phyloP scores from a whole-genome alignment of 2,888 invertebrate genomes.

The Amiota minor region DNA sequence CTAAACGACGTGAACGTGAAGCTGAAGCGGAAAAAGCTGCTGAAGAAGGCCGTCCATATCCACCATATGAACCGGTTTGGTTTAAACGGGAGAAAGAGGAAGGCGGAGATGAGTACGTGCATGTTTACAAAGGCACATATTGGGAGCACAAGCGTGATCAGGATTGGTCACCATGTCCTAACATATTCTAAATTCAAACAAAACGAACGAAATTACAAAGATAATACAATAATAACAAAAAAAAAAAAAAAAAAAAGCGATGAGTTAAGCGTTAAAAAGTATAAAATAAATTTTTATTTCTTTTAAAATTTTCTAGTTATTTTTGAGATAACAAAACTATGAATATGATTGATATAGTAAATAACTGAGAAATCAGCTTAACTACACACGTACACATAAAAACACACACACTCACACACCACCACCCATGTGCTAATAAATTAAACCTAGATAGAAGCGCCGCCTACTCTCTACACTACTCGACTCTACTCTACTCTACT shows the following conservation, averaged over 20 bases:
- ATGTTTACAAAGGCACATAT: conserved; percentile 90
- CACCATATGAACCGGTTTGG: conserved; percentile 89
- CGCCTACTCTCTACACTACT: too few relatives aligned
- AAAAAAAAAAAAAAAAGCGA: background rate
- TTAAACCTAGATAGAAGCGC: too few relatives aligned
- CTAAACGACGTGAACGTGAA: conserved; percentile 84
- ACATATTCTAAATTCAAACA: conserved; percentile 77
- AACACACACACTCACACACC: background rate
- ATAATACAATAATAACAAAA: conserved; percentile 20
- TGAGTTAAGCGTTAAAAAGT: background rate
- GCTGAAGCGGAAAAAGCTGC: conserved; percentile 83
- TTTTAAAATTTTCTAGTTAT: too few relatives aligned
- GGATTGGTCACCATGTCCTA: conserved; percentile 93
- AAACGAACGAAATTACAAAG: conserved; percentile 32
- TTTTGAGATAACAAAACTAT: too few relatives aligned
- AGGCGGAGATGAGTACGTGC: conserved; percentile 79
- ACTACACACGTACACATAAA: background rate
- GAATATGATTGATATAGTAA: too few relatives aligned
- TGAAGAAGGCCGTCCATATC: conserved; percentile 79
- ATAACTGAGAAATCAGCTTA: too few relatives aligned
- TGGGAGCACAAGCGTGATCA: conserved; percentile 92
- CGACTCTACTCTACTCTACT: too few relatives aligned
- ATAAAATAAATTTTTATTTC: background rate
- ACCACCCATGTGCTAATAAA: too few relatives aligned
- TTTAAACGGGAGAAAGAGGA: conserved; percentile 89